These are phyloP conservation scores for Halichoerus grypus DNA, from an alignment of 2,113 vertebrate species.

Conservation along the genomic window DNA sequence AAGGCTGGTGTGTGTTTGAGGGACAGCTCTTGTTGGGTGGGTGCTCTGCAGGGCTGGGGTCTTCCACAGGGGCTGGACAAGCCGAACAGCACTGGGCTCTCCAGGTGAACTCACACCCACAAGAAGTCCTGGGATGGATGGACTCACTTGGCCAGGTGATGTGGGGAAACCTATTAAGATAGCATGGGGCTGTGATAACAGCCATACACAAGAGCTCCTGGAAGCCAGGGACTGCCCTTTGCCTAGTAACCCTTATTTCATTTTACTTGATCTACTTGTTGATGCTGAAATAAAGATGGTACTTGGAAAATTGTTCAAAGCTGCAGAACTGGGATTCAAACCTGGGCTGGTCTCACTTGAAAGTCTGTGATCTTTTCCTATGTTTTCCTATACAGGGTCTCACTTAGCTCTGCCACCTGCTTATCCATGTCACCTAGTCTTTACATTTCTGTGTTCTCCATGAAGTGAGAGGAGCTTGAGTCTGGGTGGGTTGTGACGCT, in stretches of 20 bases:
- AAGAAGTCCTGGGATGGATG: background rate
- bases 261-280: background rate
- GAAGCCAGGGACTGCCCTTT: background rate
- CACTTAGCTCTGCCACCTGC: background rate
- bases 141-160: background rate
- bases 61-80: background rate
- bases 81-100: background rate
- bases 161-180: too few species aligned
- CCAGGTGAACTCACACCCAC: background rate
- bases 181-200: background rate
- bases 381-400: background rate
- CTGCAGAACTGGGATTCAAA: background rate
- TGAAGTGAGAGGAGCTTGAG: background rate
- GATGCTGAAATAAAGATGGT: background rate
- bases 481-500: too few species aligned
- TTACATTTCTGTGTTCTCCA: background rate
- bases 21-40: background rate
- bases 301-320: background rate
- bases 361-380: background rate
- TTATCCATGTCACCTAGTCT: background rate
- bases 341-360: background rate
- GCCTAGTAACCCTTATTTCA: background rate
- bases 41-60: background rate
- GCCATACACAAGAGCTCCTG: background rate
- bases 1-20: background rate